Conservation (phyloP, 2,113 vertebrate species). For the Myotis lucifugus region DNA sequence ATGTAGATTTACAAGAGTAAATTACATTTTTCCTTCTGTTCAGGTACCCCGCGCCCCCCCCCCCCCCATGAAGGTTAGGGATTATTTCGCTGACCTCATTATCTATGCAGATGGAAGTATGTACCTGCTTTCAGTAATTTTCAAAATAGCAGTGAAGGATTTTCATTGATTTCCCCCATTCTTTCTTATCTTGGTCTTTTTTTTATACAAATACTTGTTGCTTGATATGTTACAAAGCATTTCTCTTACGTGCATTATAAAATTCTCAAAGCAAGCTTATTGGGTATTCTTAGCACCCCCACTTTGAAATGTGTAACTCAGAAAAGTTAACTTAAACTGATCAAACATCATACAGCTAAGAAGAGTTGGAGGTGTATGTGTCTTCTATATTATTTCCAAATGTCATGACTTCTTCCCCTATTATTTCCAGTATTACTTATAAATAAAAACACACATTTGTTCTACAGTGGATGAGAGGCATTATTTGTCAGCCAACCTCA, state of each 20-base stretch:
- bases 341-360: not conserved
- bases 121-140: not conserved
- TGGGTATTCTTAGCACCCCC: not conserved
- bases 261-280: slow-evolving; percentile 8
- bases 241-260: not conserved
- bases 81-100: not conserved
- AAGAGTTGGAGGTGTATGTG: not conserved
- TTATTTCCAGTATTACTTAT: not conserved
- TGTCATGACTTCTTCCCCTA: not conserved
- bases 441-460: not conserved
- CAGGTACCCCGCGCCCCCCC: not conserved
- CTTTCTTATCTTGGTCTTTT: not conserved
- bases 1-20: not conserved
- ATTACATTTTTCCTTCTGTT: not conserved
- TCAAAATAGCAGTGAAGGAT: not conserved
- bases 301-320: slow-evolving; percentile 12
- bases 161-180: not conserved
- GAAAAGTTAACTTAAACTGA: not conserved
- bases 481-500: not conserved
- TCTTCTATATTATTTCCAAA: not conserved
- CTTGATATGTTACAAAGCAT: not conserved
- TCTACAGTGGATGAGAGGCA: not conserved
- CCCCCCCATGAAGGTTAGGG: not conserved
- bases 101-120: not conserved
- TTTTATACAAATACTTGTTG: not conserved